Evolutionary conservation across 2,797 vertebrate genomes (phyloP).

Genomic region (Neosalanx taihuensis): DNA sequence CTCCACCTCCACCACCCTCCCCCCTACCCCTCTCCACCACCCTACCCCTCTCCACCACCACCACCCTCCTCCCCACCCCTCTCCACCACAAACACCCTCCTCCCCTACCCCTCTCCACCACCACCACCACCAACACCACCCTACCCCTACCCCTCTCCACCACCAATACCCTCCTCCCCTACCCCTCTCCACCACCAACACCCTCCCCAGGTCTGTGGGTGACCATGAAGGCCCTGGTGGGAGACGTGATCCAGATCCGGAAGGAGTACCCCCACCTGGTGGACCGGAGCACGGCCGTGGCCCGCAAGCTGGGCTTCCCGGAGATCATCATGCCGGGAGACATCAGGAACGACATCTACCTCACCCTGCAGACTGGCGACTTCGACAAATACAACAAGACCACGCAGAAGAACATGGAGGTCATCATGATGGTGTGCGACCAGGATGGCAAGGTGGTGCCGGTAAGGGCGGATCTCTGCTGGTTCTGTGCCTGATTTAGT

Average conservation of each 20-base stretch:
- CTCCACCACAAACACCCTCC: neutral
- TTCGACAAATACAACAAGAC: conserved; percentile 99
- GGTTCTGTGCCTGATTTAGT: conserved; percentile 21
- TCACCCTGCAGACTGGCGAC: conserved; percentile 88
- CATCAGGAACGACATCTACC: conserved; percentile 97
- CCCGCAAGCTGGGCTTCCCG: conserved; percentile 94
- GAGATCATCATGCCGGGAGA: conserved; percentile 99
- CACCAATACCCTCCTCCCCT: neutral
- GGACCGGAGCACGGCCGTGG: conserved; percentile 93
- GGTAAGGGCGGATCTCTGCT: conserved; percentile 67
- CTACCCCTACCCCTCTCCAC: neutral
- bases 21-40: no score
- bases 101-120: neutral
- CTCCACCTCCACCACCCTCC: no score
- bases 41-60: no score
- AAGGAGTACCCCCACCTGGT: conserved; percentile 96
- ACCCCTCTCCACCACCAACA: neutral
- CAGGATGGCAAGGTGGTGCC: conserved; percentile 90
- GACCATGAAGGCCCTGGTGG: conserved; percentile 93
- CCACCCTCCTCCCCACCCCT: neutral
- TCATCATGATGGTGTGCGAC: conserved; percentile 94
- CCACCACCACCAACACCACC: no score
- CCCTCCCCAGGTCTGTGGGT: conserved; percentile 87
- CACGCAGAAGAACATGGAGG: conserved; percentile 94
- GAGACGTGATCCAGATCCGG: conserved; percentile 88